Evolutionary conservation across 2,888 invertebrate genomes (phyloP).

Genomic region (Pinctada fucata): DNA sequence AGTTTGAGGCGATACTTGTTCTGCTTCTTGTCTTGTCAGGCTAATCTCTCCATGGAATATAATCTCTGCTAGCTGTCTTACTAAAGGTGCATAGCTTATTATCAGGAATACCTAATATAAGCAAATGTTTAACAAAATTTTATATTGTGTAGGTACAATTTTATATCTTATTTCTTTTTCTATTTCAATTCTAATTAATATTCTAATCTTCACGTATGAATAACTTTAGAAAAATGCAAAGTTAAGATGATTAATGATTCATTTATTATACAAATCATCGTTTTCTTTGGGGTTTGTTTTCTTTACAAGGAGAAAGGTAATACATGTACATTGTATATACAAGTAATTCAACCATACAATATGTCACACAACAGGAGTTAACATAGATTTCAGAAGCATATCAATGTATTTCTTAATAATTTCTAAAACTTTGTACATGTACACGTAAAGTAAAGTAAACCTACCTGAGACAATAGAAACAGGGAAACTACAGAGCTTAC

Average conservation of each 20-base stretch:
- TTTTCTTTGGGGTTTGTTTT: no score
- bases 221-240: neutral
- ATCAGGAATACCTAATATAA: slow-evolving; percentile 87
- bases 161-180: no score
- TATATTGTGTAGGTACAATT: no score
- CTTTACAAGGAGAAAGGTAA: no score
- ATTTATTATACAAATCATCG: no score
- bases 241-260: neutral
- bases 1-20: slow-evolving; percentile 61
- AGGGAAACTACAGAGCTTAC: slow-evolving; percentile 93
- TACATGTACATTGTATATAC: no score
- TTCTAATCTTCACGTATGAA: neutral
- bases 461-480: slow-evolving; percentile 91
- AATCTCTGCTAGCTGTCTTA: slow-evolving; percentile 91
- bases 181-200: no score
- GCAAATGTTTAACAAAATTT: neutral
- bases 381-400: no score
- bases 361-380: no score
- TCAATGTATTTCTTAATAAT: no score
- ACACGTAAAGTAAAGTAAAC: neutral
- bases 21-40: slow-evolving; percentile 50
- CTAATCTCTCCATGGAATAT: slow-evolving; percentile 87
- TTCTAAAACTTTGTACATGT: no score
- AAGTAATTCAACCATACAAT: no score
- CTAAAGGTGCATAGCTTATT: slow-evolving; percentile 92